Percentiles rank a stretch among this genome's conserved stretches.
phyloP scores from a whole-genome alignment of 2,888 invertebrate species.

The Diaperis boleti region DNA sequence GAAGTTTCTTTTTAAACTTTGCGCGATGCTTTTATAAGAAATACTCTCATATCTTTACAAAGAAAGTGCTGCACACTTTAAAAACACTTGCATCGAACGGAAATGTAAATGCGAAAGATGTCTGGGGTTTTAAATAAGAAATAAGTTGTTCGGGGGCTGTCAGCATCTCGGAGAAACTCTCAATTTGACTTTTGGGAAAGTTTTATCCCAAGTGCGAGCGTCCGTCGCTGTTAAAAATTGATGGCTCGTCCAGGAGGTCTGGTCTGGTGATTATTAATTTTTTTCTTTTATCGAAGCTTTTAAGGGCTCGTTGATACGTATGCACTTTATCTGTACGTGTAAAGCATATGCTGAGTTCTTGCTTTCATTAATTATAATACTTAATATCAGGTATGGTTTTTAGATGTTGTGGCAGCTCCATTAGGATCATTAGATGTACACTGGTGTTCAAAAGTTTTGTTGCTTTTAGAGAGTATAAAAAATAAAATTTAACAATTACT shows the following conservation, averaged over 20 bases:
- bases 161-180: neutral
- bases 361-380: constrained; percentile 34
- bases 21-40: constrained; percentile 20
- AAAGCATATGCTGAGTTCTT: constrained; percentile 17
- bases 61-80: constrained; percentile 12
- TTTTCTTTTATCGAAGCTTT: constrained; percentile 22
- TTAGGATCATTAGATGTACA: constrained; percentile 15
- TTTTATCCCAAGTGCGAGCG: neutral
- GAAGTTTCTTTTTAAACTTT: constrained; percentile 19
- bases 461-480: too few species aligned
- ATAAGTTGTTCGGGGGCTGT: neutral
- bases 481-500: too few species aligned
- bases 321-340: constrained; percentile 29
- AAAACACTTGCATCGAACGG: too few species aligned
- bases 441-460: too few species aligned
- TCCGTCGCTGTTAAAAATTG: constrained; percentile 7
- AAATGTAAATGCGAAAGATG: constrained; percentile 21
- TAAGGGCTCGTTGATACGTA: constrained; percentile 4
- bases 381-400: constrained; percentile 15
- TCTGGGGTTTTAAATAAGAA: constrained; percentile 23
- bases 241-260: constrained; percentile 11
- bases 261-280: constrained; percentile 18
- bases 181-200: constrained; percentile 4
- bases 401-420: constrained; percentile 24
- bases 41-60: constrained; percentile 5